Base-by-base conservation (phyloP, 2,797 vertebrate species). In the Adelosebastes latens region DNA sequence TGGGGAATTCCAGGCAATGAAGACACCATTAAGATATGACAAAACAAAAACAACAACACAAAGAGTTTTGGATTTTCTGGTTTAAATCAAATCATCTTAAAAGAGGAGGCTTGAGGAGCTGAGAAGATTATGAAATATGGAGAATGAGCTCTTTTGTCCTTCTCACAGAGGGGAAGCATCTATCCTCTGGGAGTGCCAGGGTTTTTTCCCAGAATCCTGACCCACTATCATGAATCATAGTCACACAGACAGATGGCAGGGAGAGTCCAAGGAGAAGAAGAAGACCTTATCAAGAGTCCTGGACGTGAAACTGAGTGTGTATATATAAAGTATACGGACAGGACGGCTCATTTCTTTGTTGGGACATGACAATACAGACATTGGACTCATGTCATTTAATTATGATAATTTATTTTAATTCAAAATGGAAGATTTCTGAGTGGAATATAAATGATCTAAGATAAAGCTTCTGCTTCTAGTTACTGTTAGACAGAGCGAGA, bases 141-240 rank as follows among this genome's bases (percentile, higher is more conserved):
- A 87, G 83, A 91, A 93, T 83, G 62, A 88, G 82, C 72, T 87
- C 81, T 82, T 90, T 92, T 93, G 90, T 94, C 86, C 85, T 72
- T 82, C 66, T 88, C 82, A 89, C 86, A 88, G 73, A 81, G 71
- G 75, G 83, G 77, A 93, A 90, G 77, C 72, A 93, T 94, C 89
- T 55, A 92, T 94, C 89, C 90, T 92, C 80, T 78, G 83, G 86
- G 86, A 86, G 87, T 90, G 88, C 90, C 93, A 92, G 75, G 73
- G 82, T 77, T 87, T 86, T 91, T 93, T 91, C 90, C 85, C 85
- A 85, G 86, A 93, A 92, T 87, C 80, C 87, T 84, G 80, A 92
- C 82, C 85, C 62, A 79, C 59, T 66, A 34, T 88, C 78, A 90
- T 91, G 82, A 94, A 92, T 94, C 88, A 89, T 53, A 79, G 75